Base-by-base conservation (phyloP, 2,888 invertebrate species). In the Pedicia rivosa region DNA sequence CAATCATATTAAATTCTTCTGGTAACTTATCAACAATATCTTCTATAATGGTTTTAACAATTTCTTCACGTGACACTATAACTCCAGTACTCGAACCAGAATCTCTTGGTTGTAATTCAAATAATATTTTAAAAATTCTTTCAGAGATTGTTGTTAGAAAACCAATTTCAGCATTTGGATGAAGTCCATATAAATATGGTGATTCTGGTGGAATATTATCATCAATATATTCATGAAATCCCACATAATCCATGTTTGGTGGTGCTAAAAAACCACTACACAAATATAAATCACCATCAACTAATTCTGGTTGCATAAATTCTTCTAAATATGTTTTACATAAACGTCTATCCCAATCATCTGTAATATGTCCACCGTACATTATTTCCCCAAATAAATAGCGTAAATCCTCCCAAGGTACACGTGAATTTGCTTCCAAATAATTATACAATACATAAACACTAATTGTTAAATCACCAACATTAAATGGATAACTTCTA, bases 291-390 rank as follows among this genome's bases (percentile, higher is more conserved):
- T 92, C 92, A 13, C 87, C 88, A 47, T 92, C 91, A 40, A 78
- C 73, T 55, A 92, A 66, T 52, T 88, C 86, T 0, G 83, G 71
- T 51, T 82, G 78, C 74, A 94, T 79, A 55, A 82, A 91, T 53
- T 87, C 90, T 46, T 82, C 69, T 31, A 94, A 64, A 60, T 84
- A 88, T 2, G 80, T 83, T 36, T 78, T 70, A 52, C 92, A 94
- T 4, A 94, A 68, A 26, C 84, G 66, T 32, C 92, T 66, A 57
- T 94, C 92, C 88, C 91, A 92, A 57, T 94, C 92, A 53, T 94
- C 92, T 0, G 92, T 92, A 49, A 94, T 92, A 54, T 94, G 94
- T 0, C 94, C 94, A 2, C 92, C 92, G 53, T 94, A 94, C 92
- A 94, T 92, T 48, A 94, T 94, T 64, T 94, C 92, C 0, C 92